Percentiles rank a stretch among this genome's conserved stretches.
Evolutionary conservation across 2,888 invertebrate genomes (phyloP).

Genomic region (Myopa testacea): DNA sequence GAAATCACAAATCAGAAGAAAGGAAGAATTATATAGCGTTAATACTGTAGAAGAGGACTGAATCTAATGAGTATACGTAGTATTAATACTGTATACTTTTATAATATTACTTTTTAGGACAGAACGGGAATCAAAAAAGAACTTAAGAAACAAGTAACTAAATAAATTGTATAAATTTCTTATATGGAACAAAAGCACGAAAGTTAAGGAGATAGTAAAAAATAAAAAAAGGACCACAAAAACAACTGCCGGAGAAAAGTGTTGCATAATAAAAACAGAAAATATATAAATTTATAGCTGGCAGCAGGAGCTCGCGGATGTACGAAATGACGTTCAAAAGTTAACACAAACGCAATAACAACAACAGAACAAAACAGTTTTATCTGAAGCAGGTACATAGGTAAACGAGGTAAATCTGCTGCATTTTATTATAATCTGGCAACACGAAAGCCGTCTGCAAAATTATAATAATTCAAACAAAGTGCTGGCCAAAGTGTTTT

Average conservation of each 20-base stretch:
- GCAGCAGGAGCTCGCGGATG: not conserved
- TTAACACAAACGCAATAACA: conserved; percentile 16
- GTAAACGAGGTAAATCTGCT: conserved; percentile 25
- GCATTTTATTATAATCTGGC: conserved; percentile 47
- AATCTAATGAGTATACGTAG: too few relatives aligned
- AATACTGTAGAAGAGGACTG: too few relatives aligned
- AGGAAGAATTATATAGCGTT: too few relatives aligned
- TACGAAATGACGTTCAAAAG: conserved; percentile 10
- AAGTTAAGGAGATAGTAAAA: not conserved
- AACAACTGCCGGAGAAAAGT: not conserved
- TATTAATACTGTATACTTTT: too few relatives aligned
- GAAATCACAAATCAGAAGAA: too few relatives aligned
- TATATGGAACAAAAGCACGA: not conserved
- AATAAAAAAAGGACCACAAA: not conserved
- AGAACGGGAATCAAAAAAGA: conserved; percentile 4
- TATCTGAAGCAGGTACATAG: conserved; percentile 14
- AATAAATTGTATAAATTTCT: not conserved
- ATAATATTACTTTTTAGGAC: not conserved
- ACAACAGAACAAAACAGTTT: conserved; percentile 7
- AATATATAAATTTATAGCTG: conserved; percentile 11
- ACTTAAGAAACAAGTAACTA: not conserved
- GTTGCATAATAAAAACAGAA: conserved; percentile 12
- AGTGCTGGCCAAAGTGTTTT: conserved; percentile 43
- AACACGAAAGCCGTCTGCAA: conserved; percentile 51
- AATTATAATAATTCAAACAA: conserved; percentile 53